Evolutionary conservation across 2,888 invertebrate genomes (phyloP), one percentile per base, ranked within the genome.

Genomic region (Apamea crenata): DNA sequence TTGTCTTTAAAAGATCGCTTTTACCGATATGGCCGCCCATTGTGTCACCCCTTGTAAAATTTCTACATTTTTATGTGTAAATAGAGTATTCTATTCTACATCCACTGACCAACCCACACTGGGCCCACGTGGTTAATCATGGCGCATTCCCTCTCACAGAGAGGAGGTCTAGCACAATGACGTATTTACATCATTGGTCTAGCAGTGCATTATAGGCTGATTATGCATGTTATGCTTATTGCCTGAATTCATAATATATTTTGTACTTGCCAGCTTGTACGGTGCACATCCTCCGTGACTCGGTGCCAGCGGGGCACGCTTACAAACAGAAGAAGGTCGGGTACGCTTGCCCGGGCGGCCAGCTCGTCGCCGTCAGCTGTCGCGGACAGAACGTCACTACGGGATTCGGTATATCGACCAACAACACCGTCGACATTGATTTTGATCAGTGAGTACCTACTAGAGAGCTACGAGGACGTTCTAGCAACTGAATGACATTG

Each of bases 381-480:
- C 80, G 76, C 25, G 80, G 83, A 2, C 6, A 6, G 3, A 0
- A 1, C 25, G 67, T 67, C 14, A 25, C 14, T 40, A 16, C 32
- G 0, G 59, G 59, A 0, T 7, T 77, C 44, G 16, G 7, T 12
- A 36, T 32, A 16, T 1, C 44, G n/a, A 8, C 32, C 16, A 14
- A 36, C 21, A 3, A 29, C 71, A 80, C 29, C 2, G 47, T 82
- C 59, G 14, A n/a, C 21, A 32, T 82, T 16, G 32, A 66, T 8
- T 82, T 80, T 32, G 59, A n/a, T 8, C 14, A 8, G 80, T 80
- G n/a, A 74, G 80, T 82, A 70, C 29, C n/a, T n/a, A 12, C 2
- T 18, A 29, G 61, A 61, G 29, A 29, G 61, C 61, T 7, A 29
- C 18, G 8, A 63, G 12, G 3, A 36, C 36, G 14, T 66, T 25